phyloP scores from a whole-genome alignment of 1,140 invertebrate genomes.

The Macrotrachela quadricornifera region DNA sequence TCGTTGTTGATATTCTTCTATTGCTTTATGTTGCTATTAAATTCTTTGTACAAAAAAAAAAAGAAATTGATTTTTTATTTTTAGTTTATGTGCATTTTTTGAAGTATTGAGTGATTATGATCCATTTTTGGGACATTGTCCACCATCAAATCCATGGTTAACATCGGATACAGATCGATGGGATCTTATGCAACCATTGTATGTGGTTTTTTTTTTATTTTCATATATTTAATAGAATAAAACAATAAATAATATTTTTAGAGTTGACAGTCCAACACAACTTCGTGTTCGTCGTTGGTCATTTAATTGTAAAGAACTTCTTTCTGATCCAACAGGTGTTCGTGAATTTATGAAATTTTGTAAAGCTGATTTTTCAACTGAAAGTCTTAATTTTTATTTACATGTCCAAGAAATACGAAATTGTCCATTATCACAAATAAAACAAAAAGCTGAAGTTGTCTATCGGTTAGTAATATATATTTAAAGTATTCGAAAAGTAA shows the following conservation, averaged over 20 bases:
- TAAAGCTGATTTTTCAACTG: constrained; percentile 91
- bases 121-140: constrained; percentile 25
- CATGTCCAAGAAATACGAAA: too few species aligned
- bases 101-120: constrained; percentile 37
- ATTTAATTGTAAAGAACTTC: constrained; percentile 74
- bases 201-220: too few species aligned
- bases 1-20: background rate
- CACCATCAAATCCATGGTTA: constrained; percentile 82
- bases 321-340: constrained; percentile 75
- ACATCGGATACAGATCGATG: constrained; percentile 82
- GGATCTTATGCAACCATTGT: constrained; percentile 42
- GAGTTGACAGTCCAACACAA: constrained; percentile 8
- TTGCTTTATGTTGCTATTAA: background rate
- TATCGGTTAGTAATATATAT: too few species aligned
- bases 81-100: constrained; percentile 2
- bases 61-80: background rate
- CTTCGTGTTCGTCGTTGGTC: constrained; percentile 80
- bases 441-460: too few species aligned
- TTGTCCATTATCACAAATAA: too few species aligned
- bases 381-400: constrained; percentile 61
- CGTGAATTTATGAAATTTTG: constrained; percentile 88
- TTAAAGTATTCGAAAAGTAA: too few species aligned
- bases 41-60: background rate
- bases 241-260: too few species aligned
- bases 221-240: too few species aligned